Base-by-base conservation (phyloP, 2,888 invertebrate species). In the Sinopyrophorus schimmeli region DNA sequence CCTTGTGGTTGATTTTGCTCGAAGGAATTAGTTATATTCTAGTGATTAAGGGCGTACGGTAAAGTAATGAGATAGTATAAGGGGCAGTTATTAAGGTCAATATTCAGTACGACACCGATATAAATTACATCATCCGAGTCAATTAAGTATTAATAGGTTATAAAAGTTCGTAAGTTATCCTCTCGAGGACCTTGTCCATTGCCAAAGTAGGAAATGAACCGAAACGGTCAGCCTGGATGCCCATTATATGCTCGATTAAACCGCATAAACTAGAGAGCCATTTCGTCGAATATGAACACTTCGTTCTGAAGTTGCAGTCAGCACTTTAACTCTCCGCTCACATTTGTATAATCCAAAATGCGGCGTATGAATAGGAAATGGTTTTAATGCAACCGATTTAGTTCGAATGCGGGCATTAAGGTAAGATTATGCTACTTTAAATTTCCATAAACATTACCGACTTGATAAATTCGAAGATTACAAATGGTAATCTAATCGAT, bases 191-290 rank as follows among this genome's bases (percentile, higher is more conserved):
- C 53, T 62, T 54, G 59, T 60, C 57, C 53, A 62, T 57, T 60
- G 55, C 60, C 53, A 53, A 49, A 54, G 55, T 55, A 60, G 53
- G 59, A 57, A 59, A 54, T 54, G 50, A 44, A 53, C 47, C 46
- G 50, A 60, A 58, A 58, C 62, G 69, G 68, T 67, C 69, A 68
- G 63, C 63, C 60, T 63, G 65, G 63, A 60, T 59, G 59, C 60
- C 64, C 65, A 67, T 70, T 70, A 68, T 63, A 67, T 63, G 67
- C 66, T 66, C 69, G 67, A 70, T 70, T 69, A 68, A 68, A 68
- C 68, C 67, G 58, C 65, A 67, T 65, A 64, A 67, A 66, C 61
- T 67, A 62, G 61, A 63, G 63, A 61, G 62, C 56, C 55, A 55
- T 58, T 61, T 58, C 53, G 55, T 55, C 55, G 64, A 66, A 66